A percentile compares a stretch with the other conserved stretches of the same genome.
Conservation (phyloP, 2,113 vertebrate species). For the Pelodiscus sinensis region DNA sequence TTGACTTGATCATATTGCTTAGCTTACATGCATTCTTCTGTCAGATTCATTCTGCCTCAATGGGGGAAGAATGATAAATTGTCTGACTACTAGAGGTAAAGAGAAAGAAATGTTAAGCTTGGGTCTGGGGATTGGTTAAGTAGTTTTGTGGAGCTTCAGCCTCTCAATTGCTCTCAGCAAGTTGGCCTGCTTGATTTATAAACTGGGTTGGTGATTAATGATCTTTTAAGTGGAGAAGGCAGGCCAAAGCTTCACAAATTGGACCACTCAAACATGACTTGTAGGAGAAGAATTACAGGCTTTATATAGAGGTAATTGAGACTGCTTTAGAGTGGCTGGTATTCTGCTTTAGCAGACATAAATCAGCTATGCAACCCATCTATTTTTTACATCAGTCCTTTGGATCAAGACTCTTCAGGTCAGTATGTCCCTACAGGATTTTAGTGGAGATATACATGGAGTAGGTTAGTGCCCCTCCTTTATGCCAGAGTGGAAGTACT, state of each 20-base stretch:
- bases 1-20: slow-evolving; percentile 77
- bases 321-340: slow-evolving; percentile 74
- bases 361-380: slow-evolving; percentile 80
- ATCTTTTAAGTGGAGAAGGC: slow-evolving; percentile 95
- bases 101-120: slow-evolving; percentile 85
- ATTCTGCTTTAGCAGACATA: slow-evolving; percentile 83
- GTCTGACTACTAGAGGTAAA: slow-evolving; percentile 79
- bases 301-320: slow-evolving; percentile 80
- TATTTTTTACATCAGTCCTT: slow-evolving; percentile 75
- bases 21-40: slow-evolving; percentile 82
- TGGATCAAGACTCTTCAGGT: slow-evolving; percentile 72
- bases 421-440: background rate
- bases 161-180: slow-evolving; percentile 88
- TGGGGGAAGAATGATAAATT: slow-evolving; percentile 95
- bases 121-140: slow-evolving; percentile 96
- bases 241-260: slow-evolving; percentile 84
- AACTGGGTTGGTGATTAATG: slow-evolving; percentile 96
- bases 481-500: background rate
- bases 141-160: slow-evolving; percentile 89
- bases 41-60: slow-evolving; percentile 84
- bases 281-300: slow-evolving; percentile 81
- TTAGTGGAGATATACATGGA: background rate
- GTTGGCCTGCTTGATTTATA: slow-evolving; percentile 93
- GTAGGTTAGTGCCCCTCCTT: background rate
- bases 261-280: slow-evolving; percentile 84